Conservation (phyloP, 2,888 invertebrate species). For the Exocentrus adspersus region DNA sequence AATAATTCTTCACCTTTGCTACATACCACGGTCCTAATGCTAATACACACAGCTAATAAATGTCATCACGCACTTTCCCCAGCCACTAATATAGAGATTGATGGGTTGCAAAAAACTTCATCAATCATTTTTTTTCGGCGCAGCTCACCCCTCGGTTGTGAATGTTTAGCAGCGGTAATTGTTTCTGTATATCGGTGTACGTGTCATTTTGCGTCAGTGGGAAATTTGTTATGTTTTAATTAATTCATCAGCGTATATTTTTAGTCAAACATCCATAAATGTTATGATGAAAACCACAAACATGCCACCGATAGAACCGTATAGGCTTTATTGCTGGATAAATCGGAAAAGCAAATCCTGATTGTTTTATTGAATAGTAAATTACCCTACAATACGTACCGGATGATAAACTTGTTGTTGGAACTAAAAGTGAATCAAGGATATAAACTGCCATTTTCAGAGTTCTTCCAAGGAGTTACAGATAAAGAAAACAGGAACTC, state of each 20-base stretch:
- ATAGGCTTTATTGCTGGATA: no score
- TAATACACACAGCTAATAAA: constrained; percentile 8
- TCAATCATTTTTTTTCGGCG: constrained; percentile 16
- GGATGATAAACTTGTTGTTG: no score
- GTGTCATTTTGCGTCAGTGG: background rate
- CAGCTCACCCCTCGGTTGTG: background rate
- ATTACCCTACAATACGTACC: no score
- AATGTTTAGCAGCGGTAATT: background rate
- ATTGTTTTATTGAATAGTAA: no score
- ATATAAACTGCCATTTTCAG: no score
- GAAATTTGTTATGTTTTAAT: background rate
- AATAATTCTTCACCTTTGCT: constrained; percentile 11
- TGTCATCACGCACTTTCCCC: constrained; percentile 1
- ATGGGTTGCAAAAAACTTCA: constrained; percentile 15
- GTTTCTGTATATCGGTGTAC: background rate
- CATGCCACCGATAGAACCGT: no score
- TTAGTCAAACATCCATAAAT: no score
- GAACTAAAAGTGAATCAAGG: no score
- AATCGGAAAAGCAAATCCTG: no score
- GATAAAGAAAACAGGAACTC: constrained; percentile 4
- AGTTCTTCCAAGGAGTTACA: no score
- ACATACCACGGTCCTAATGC: constrained; percentile 10
- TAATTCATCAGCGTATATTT: no score
- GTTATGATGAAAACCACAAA: no score
- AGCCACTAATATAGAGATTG: constrained; percentile 18